Base-by-base conservation (phyloP, 2,888 invertebrate species). In the Hemicrepidius hirtus region DNA sequence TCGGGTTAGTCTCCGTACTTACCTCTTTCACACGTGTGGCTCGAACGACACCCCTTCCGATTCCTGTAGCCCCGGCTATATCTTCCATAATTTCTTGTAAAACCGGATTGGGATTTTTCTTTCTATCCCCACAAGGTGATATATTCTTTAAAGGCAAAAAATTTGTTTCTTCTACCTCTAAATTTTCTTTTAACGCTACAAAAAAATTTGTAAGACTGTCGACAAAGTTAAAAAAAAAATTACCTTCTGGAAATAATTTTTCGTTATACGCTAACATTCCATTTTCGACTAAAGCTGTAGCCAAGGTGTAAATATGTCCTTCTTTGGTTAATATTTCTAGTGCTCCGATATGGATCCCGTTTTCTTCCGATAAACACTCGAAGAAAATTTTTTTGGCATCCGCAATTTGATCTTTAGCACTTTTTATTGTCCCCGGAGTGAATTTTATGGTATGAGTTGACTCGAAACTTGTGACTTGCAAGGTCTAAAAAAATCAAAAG, bases 291-390 rank as follows among this genome's bases (percentile, higher is more conserved):
- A 82, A 68, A 32, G 72, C 66, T 41, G 75, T 40, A 7, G 74
- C 74, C 10, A 82, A 59, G 53, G 77, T 76, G 41, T 71, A 72
- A 35, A 70, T 21, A 24, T 13, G 6, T 5, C 55, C 35, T 18
- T 55, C 35, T 0, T 5, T 13, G 3, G n/a, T 24, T 10, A 40
- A 12, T 6, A 69, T 6, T 12, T 24, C 13, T 0, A 69, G 1
- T 4, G 80, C 80, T 6, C 82, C 82, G 21, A 80, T 75, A n/a
- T 78, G 40, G 68, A 80, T 75, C 13, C 77, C 78, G 59, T 78
- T 72, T 9, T 68, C 57, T 64, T 73, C 74, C 21, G 74, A 72
- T 44, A 73, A 63, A 53, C 73, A 41, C 21, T 68, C 40, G 62
- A 82, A 71, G 6, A 53, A 71, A 18, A 62, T 41, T 18, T 12